A percentile compares a stretch with the other conserved stretches of the same genome.
These are phyloP conservation scores for Spea multiplicata DNA, from an alignment of 2,113 vertebrate genomes.

Conservation along the genomic window DNA sequence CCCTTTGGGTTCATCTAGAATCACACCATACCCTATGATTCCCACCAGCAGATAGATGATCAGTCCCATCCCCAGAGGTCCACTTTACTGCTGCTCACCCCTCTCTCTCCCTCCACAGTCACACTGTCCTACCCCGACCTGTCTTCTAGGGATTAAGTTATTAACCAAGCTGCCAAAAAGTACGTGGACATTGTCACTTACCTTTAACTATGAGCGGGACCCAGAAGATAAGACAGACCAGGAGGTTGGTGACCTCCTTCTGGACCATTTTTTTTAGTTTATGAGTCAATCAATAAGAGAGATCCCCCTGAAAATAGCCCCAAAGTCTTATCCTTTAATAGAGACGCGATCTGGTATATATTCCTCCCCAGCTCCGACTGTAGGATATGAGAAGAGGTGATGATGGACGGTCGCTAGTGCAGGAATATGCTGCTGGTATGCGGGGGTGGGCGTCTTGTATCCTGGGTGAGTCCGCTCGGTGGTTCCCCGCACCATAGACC, in stretches of 20 bases:
- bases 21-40: constrained; percentile 15
- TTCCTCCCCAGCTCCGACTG: background rate
- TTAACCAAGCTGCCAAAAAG: background rate
- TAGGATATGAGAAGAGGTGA: background rate
- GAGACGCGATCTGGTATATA: background rate
- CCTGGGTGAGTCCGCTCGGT: background rate
- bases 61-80: background rate
- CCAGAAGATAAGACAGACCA: constrained; percentile 34
- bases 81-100: background rate
- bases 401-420: constrained; percentile 6
- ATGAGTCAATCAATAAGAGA: background rate
- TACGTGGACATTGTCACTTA: constrained; percentile 13
- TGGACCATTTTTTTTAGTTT: constrained; percentile 18
- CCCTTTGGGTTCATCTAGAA: background rate
- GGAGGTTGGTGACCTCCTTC: constrained; percentile 23
- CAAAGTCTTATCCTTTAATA: constrained; percentile 4
- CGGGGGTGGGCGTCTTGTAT: background rate
- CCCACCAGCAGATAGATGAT: background rate
- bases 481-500: background rate
- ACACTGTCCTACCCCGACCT: background rate
- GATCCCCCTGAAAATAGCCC: background rate
- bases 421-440: background rate
- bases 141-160: constrained; percentile 8
- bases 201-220: constrained; percentile 30
- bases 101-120: background rate